Conservation (phyloP, 2,113 vertebrate species). For the Petaurus breviceps region DNA sequence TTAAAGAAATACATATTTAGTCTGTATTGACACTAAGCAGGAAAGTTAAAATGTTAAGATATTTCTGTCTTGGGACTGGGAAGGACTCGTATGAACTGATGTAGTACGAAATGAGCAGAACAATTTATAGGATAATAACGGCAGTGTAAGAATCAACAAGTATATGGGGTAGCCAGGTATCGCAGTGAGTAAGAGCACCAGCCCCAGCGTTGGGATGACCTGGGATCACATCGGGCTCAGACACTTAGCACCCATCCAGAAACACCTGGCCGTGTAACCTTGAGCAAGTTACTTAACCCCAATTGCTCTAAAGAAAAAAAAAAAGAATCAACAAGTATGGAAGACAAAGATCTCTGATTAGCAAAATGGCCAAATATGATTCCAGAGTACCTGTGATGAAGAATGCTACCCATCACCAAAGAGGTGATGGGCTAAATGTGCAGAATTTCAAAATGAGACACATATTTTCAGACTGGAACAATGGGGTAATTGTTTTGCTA, state of each 20-base stretch:
- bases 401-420: background rate
- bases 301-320: no score
- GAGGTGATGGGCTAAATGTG: no score
- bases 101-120: background rate
- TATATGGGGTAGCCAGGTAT: no score
- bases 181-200: no score
- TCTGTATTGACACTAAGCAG: background rate
- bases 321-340: background rate
- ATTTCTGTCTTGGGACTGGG: background rate
- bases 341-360: background rate
- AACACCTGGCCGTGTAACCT: no score
- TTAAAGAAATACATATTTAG: background rate
- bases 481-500: background rate
- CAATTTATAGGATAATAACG: background rate
- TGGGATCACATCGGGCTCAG: no score
- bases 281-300: no score
- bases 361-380: background rate
- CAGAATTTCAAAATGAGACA: no score
- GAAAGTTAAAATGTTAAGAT: background rate
- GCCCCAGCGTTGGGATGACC: no score
- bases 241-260: no score
- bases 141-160: background rate
- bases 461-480: background rate
- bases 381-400: background rate
- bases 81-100: background rate